phyloP scores from a whole-genome alignment of 2,888 invertebrate genomes.

The Diaperis boleti region DNA sequence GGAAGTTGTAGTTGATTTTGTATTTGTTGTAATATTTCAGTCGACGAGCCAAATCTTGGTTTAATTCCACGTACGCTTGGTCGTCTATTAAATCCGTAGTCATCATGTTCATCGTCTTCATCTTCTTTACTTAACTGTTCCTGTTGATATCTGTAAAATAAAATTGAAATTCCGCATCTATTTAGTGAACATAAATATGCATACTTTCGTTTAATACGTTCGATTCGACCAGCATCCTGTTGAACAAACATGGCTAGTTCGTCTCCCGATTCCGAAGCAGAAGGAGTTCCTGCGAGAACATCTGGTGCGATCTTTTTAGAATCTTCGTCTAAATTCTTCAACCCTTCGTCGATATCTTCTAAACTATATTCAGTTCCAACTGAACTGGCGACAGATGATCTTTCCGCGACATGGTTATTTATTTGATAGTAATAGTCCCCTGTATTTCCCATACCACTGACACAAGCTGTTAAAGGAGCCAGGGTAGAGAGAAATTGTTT shows the following conservation, averaged over 20 bases:
- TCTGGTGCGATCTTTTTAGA: slow-evolving; percentile 78
- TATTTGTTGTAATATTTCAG: slow-evolving; percentile 85
- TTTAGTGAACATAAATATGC: too few species aligned
- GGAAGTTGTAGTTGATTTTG: slow-evolving; percentile 76
- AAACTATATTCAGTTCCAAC: slow-evolving; percentile 78
- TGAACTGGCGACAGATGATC: slow-evolving; percentile 73
- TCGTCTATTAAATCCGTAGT: slow-evolving; percentile 90
- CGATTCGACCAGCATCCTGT: slow-evolving; percentile 85
- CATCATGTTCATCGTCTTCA: slow-evolving; percentile 85
- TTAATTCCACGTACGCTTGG: slow-evolving; percentile 92
- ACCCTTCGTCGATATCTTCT: slow-evolving; percentile 73
- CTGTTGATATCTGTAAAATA: slow-evolving; percentile 68
- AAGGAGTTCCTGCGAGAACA: slow-evolving; percentile 81
- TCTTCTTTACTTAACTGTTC: slow-evolving; percentile 67
- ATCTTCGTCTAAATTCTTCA: slow-evolving; percentile 68
- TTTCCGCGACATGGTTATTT: slow-evolving; percentile 68
- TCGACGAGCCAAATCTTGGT: slow-evolving; percentile 84
- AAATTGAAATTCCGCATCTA: too few species aligned
- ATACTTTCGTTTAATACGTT: slow-evolving; percentile 81
- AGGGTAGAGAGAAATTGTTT: slow-evolving; percentile 84
- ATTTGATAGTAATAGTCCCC: slow-evolving; percentile 74
- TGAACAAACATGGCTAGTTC: slow-evolving; percentile 88
- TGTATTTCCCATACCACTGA: slow-evolving; percentile 68
- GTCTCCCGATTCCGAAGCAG: slow-evolving; percentile 70
- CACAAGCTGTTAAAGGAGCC: slow-evolving; percentile 84